phyloP scores from a whole-genome alignment of 1,140 invertebrate genomes.

The Goniozus legneri region DNA sequence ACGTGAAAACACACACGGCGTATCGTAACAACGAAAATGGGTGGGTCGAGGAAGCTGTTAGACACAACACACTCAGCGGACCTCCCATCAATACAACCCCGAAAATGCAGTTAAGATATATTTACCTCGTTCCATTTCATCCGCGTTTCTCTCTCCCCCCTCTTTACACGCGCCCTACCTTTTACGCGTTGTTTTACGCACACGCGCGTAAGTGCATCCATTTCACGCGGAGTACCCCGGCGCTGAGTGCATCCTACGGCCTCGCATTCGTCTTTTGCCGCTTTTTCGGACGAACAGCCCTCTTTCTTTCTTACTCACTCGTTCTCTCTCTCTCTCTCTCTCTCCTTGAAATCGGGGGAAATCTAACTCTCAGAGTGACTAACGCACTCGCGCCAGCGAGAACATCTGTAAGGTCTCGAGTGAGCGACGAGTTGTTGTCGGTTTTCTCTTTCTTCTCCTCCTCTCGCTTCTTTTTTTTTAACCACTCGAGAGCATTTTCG shows the following conservation, averaged over 20 bases:
- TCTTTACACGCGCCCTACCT: too few species aligned
- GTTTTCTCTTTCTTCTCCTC: too few species aligned
- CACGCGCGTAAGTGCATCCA: neutral
- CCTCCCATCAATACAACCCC: conserved; percentile 48
- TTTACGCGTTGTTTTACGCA: too few species aligned
- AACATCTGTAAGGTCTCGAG: neutral
- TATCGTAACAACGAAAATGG: neutral
- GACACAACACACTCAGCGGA: conserved; percentile 50
- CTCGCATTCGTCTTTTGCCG: conserved; percentile 34
- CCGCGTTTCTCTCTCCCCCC: neutral
- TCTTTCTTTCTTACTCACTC: conserved; percentile 5
- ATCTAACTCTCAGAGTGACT: neutral
- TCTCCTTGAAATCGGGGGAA: neutral
- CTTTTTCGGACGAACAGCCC: conserved; percentile 19
- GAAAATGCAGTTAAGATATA: conserved; percentile 50
- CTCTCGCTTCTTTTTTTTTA: too few species aligned
- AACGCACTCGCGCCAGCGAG: too few species aligned
- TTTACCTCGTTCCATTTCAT: conserved; percentile 42
- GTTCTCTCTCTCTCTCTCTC: neutral
- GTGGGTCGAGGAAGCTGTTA: conserved; percentile 27
- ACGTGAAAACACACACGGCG: too few species aligned
- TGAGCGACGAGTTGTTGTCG: too few species aligned
- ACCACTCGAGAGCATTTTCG: too few species aligned
- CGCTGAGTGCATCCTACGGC: conserved; percentile 32
- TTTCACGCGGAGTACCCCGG: conserved; percentile 14